These are phyloP conservation scores for Chelonus formosanus DNA, from an alignment of 2,888 invertebrate genomes.

Conservation along the genomic window DNA sequence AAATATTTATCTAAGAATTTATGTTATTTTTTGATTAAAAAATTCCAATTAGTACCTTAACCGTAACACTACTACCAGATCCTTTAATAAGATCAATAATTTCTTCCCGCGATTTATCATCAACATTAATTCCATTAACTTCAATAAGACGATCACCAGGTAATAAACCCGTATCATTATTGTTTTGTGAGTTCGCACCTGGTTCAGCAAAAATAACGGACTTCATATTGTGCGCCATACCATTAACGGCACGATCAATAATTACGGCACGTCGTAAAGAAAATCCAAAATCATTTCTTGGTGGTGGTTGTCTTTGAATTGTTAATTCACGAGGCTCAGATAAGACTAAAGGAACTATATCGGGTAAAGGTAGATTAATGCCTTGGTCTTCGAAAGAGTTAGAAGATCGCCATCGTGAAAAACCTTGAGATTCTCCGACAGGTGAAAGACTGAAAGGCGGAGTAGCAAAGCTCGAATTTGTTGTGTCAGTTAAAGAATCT, in stretches of 20 bases:
- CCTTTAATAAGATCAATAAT: constrained; percentile 93
- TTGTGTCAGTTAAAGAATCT: constrained; percentile 85
- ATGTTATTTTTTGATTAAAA: too few relatives aligned
- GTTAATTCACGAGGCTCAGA: constrained; percentile 79
- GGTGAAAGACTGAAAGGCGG: constrained; percentile 87
- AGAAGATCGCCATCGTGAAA: constrained; percentile 80
- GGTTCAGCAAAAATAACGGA: constrained; percentile 92
- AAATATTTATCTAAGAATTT: too few relatives aligned
- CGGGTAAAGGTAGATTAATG: constrained; percentile 76
- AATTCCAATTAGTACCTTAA: constrained; percentile 73
- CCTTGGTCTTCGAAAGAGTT: constrained; percentile 76
- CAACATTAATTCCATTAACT: constrained; percentile 88
- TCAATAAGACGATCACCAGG: constrained; percentile 95
- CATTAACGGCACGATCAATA: constrained; percentile 72
- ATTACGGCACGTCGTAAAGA: constrained; percentile 89
- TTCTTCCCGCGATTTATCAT: constrained; percentile 86
- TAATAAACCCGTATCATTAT: constrained; percentile 80
- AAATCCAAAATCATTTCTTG: constrained; percentile 92
- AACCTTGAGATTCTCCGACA: constrained; percentile 85
- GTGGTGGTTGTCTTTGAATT: constrained; percentile 81
- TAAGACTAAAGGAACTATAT: constrained; percentile 74
- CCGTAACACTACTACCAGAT: constrained; percentile 81
- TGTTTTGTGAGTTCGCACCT: constrained; percentile 75
- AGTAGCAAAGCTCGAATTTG: constrained; percentile 86
- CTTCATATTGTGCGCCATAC: constrained; percentile 68